Evolutionary conservation across 2,888 invertebrate genomes (phyloP), one percentile per base, ranked within the genome.

Genomic region (Vannuccia rotundouncinata): DNA sequence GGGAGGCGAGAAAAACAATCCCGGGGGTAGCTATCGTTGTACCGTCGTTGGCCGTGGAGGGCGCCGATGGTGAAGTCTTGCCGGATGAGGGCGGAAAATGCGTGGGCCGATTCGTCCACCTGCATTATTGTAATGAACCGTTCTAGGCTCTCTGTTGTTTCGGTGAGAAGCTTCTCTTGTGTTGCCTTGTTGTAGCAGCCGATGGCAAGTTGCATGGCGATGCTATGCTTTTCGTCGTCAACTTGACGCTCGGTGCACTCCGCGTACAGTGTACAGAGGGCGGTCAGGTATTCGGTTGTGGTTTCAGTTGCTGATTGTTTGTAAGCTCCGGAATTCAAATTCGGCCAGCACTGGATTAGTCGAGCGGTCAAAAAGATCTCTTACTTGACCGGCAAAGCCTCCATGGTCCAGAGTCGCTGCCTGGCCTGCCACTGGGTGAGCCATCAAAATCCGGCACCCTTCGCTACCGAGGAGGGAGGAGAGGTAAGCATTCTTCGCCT

Each of bases 111-210:
- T 29, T 77, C 77, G 77, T 77, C 77, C 1, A 31, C 77, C 25
- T 59, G 77, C 77, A 77, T 30, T 0, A 77, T 77, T 28, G 77
- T 75, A 31, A 77, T 27, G 31, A 77, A 77, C 0, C 28, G 5
- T 29, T 77, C 29, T 0, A 66, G 66, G 66, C 10, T 66, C 66
- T 22, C 66, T n/a, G 66, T 66, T 22, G 66, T 66, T 27, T 66
- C 77, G 25, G 77, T 77, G 29, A 77, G 77, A 1, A 77, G 77
- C 29, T 77, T 77, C 29, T 77, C 29, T 59, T 77, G 77, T 27
- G 77, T 77, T 10, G 77, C 17, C 30, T 77, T 77, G 29, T 27
- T 45, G 1, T 22, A 31, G 29, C 77, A 77, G 29, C 31, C 29
- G 31, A 77, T 30, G 1, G 59, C 77, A 0, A 77, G 77, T 59